phyloP scores from a whole-genome alignment of 1,140 invertebrate genomes.

The Temnothorax curvispinosus region DNA sequence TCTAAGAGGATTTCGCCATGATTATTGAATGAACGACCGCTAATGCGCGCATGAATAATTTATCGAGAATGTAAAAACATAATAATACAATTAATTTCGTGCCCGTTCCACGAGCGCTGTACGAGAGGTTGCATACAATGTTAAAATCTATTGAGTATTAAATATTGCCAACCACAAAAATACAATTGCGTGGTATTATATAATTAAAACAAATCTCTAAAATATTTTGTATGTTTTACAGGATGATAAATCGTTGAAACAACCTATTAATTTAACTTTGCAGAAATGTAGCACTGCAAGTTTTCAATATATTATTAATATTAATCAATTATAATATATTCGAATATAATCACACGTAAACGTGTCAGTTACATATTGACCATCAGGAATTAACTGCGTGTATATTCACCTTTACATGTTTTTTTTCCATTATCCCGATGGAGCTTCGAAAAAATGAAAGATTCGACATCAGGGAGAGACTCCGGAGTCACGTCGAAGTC shows the following conservation, averaged over 20 bases:
- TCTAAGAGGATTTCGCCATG: constrained; percentile 70
- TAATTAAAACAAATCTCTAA: not conserved
- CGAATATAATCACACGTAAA: not conserved
- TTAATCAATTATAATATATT: constrained; percentile 6
- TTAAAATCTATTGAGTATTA: not conserved
- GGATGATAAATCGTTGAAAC: not conserved
- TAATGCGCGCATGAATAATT: constrained; percentile 52
- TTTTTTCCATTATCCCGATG: not conserved
- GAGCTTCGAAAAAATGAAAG: not conserved
- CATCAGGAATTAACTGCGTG: not conserved
- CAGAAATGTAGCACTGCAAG: not conserved
- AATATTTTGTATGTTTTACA: not conserved
- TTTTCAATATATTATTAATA: constrained; percentile 10
- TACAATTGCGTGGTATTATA: not conserved
- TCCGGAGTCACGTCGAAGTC: constrained; percentile 24
- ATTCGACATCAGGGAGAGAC: not conserved
- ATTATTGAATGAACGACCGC: constrained; percentile 65
- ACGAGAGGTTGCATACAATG: not conserved
- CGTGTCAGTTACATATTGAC: not conserved
- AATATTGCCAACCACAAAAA: not conserved
- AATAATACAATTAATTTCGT: constrained; percentile 33
- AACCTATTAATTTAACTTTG: not conserved
- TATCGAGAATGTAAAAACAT: constrained; percentile 31
- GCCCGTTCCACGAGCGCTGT: no score
- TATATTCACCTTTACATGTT: not conserved